phyloP scores from a whole-genome alignment of 2,113 vertebrate species.

The Climacteris rufus region DNA sequence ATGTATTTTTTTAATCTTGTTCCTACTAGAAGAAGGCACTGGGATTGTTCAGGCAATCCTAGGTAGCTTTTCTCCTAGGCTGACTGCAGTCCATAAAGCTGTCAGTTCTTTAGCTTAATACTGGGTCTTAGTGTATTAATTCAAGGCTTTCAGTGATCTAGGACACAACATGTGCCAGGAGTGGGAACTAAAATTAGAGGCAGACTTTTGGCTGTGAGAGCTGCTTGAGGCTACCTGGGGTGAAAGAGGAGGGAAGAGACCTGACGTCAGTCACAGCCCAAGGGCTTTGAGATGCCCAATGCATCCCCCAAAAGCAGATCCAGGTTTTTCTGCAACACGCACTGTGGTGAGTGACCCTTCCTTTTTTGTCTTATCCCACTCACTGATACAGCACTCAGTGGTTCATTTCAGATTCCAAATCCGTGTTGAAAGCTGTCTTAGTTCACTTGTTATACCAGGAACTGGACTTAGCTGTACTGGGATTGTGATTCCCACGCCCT shows the following conservation, averaged over 20 bases:
- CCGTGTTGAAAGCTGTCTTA: background rate
- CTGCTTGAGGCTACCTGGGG: slow-evolving; percentile 49
- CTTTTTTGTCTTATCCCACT: background rate
- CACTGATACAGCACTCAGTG: background rate
- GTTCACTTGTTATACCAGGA: background rate
- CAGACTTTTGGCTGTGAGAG: slow-evolving; percentile 61
- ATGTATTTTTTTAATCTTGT: background rate
- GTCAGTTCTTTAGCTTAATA: slow-evolving; percentile 64
- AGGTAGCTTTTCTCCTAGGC: slow-evolving; percentile 36
- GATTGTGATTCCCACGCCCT: rapidly evolving
- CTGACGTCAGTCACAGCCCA: background rate
- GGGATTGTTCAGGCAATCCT: background rate
- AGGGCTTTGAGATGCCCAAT: background rate
- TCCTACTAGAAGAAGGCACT: background rate
- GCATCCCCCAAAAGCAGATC: background rate
- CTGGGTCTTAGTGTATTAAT: slow-evolving; percentile 65
- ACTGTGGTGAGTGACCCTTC: background rate
- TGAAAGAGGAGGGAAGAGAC: slow-evolving; percentile 11
- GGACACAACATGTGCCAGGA: slow-evolving; percentile 64
- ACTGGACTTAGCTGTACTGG: background rate
- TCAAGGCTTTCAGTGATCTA: slow-evolving; percentile 60
- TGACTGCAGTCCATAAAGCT: slow-evolving; percentile 42
- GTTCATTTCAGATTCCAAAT: background rate
- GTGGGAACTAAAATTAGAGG: slow-evolving; percentile 69
- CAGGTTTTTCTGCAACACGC: background rate